These are phyloP conservation scores for Nephrotoma guestfalica DNA, from an alignment of 2,888 invertebrate genomes.

Conservation along the genomic window DNA sequence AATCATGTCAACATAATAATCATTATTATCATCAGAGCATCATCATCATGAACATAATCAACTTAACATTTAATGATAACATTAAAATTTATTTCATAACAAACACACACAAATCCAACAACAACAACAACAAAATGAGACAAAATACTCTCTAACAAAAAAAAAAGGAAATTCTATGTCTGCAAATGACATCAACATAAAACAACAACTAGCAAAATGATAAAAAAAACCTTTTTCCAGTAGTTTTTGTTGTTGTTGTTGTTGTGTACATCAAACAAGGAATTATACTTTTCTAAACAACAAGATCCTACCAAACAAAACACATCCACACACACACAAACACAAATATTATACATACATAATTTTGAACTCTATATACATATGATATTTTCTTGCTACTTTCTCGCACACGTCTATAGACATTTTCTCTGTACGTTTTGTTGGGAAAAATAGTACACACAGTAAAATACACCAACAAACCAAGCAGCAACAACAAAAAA, in stretches of 20 bases:
- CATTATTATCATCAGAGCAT: not conserved
- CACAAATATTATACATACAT: not conserved
- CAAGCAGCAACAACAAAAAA: not conserved
- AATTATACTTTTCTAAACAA: not conserved
- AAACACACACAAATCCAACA: not conserved
- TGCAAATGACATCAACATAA: slow-evolving; percentile 1
- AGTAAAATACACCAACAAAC: not conserved
- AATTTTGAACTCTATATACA: not conserved
- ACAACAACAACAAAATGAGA: not conserved
- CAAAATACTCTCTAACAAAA: not conserved
- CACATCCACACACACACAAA: not conserved
- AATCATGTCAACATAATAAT: slow-evolving; percentile 1
- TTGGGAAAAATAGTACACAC: not conserved
- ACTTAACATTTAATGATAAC: slow-evolving; percentile 1
- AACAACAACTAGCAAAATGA: slow-evolving; percentile 1
- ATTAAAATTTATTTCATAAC: not conserved
- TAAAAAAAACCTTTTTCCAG: slow-evolving; percentile 1
- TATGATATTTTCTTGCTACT: not conserved
- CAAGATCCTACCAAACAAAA: not conserved
- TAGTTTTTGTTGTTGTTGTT: not conserved
- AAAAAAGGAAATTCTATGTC: not conserved
- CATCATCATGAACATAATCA: slow-evolving; percentile 2
- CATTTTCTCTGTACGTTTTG: not conserved
- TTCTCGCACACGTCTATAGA: not conserved
- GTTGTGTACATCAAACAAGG: not conserved